Conservation (phyloP, 2,113 vertebrate species). For the Charina bottae region DNA sequence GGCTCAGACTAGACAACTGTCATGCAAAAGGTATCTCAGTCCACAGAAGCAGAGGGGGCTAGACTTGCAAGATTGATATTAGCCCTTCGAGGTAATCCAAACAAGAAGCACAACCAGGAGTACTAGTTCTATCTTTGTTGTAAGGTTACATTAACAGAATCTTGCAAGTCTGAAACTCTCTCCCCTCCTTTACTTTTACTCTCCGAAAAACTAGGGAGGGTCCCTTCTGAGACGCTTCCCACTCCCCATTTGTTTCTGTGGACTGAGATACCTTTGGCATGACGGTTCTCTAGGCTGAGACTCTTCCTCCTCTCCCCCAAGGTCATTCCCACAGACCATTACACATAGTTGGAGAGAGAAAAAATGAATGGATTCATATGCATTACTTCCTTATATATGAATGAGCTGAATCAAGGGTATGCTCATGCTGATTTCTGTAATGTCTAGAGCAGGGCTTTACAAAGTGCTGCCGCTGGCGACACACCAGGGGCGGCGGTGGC, state of each 20-base stretch:
- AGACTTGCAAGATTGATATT: background rate
- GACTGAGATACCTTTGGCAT: background rate
- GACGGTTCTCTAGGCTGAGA: background rate
- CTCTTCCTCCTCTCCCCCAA: background rate
- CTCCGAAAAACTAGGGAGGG: background rate
- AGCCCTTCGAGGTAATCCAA: background rate
- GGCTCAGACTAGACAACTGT: background rate
- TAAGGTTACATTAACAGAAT: background rate
- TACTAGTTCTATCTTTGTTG: background rate
- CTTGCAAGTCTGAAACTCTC: background rate
- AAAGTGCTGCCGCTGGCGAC: too few species aligned
- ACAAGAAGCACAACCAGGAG: background rate
- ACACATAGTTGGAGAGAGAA: slow-evolving; percentile 6
- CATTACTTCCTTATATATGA: background rate
- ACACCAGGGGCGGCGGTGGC: too few species aligned
- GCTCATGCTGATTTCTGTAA: background rate
- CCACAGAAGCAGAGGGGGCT: background rate
- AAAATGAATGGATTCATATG: accelerated
- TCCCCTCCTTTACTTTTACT: background rate
- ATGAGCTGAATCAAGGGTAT: background rate
- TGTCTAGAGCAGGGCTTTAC: accelerated
- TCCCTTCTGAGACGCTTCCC: background rate
- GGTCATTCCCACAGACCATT: background rate
- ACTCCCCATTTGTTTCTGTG: background rate
- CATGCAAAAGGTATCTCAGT: background rate